These are phyloP conservation scores for Cottus gobio DNA, from an alignment of 2,113 vertebrate genomes.

Conservation along the genomic window DNA sequence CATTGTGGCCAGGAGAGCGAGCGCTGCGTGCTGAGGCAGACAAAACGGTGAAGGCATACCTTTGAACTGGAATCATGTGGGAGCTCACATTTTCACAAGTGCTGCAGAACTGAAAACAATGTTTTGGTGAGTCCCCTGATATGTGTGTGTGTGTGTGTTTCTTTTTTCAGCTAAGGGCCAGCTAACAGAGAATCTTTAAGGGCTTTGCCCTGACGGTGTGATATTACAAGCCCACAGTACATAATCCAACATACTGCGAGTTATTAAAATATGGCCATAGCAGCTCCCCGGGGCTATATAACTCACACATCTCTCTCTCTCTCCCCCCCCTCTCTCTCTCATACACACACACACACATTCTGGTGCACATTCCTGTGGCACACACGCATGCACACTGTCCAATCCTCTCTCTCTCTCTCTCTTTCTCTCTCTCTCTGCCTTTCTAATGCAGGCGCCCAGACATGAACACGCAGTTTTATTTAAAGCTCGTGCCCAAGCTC, in stretches of 20 bases:
- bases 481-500: slow-evolving; percentile 44
- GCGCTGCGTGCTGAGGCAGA: slow-evolving; percentile 77
- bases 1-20: slow-evolving; percentile 71
- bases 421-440: background rate
- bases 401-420: slow-evolving; percentile 7
- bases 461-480: slow-evolving; percentile 51
- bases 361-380: slow-evolving; percentile 64
- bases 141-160: slow-evolving; percentile 17
- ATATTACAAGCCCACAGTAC: slow-evolving; percentile 80
- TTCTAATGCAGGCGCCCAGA: slow-evolving; percentile 33
- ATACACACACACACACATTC: slow-evolving; percentile 29
- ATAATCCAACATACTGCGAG: slow-evolving; percentile 77
- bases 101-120: slow-evolving; percentile 81
- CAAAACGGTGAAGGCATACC: slow-evolving; percentile 74
- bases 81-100: slow-evolving; percentile 81
- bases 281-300: slow-evolving; percentile 73
- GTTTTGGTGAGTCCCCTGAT: slow-evolving; percentile 77
- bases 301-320: slow-evolving; percentile 57
- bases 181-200: slow-evolving; percentile 71
- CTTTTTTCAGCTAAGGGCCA: slow-evolving; percentile 55
- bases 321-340: slow-evolving; percentile 21
- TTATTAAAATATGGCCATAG: slow-evolving; percentile 83
- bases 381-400: slow-evolving; percentile 53
- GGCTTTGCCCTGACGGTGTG: slow-evolving; percentile 75
- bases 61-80: slow-evolving; percentile 83